Conservation (phyloP, 2,888 invertebrate genomes). For the Oscheius sp. region DNA sequence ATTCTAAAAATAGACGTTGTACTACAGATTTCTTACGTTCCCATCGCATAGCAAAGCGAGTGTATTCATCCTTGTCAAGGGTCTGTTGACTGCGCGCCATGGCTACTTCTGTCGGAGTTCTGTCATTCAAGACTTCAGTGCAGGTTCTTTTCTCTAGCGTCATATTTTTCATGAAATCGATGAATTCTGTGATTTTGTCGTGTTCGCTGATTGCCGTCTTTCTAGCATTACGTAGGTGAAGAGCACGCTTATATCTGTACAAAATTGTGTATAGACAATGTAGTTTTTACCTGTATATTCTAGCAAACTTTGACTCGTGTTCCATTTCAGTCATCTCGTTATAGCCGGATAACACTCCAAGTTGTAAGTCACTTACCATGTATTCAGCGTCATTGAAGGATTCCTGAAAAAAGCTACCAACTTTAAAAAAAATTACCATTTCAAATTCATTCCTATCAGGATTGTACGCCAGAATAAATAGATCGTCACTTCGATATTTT, state of each 20-base stretch:
- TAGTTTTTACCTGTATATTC: slow-evolving; percentile 34
- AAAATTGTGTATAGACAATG: neutral
- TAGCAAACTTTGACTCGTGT: slow-evolving; percentile 46
- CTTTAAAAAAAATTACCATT: slow-evolving; percentile 23
- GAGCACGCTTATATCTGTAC: slow-evolving; percentile 24
- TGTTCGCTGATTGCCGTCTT: slow-evolving; percentile 52
- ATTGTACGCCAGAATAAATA: slow-evolving; percentile 39
- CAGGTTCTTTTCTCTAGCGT: slow-evolving; percentile 21
- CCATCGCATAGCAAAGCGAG: slow-evolving; percentile 29
- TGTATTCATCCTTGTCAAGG: slow-evolving; percentile 36
- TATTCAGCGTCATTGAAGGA: slow-evolving; percentile 53
- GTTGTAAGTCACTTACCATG: slow-evolving; percentile 48
- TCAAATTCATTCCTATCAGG: slow-evolving; percentile 47
- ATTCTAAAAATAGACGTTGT: slow-evolving; percentile 24
- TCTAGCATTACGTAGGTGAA: slow-evolving; percentile 10
- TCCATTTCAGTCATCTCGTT: slow-evolving; percentile 37
- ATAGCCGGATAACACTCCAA: slow-evolving; percentile 33
- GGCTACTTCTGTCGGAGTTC: slow-evolving; percentile 35
- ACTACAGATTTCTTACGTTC: slow-evolving; percentile 28
- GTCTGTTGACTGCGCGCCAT: slow-evolving; percentile 48
- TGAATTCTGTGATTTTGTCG: slow-evolving; percentile 54
- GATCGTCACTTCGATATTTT: slow-evolving; percentile 29
- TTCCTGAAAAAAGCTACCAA: slow-evolving; percentile 13
- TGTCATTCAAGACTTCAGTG: slow-evolving; percentile 31
- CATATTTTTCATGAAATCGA: slow-evolving; percentile 45